A percentile compares a stretch with the other conserved stretches of the same genome.
These are phyloP conservation scores for Ceyx erithaca DNA, from an alignment of 2,797 vertebrate species.

Conservation along the genomic window DNA sequence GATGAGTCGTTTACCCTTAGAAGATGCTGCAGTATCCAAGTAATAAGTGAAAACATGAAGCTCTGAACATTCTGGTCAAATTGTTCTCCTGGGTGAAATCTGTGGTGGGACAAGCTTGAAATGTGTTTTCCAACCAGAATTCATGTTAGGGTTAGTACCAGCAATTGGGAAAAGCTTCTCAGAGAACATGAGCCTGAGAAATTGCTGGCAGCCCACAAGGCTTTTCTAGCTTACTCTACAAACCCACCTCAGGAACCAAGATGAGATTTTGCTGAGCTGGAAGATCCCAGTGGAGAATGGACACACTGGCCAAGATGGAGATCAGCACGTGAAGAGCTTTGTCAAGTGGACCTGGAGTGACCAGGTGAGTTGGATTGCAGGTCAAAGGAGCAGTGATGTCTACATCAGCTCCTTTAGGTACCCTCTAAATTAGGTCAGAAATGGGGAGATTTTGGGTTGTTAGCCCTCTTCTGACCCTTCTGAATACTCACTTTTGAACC, in stretches of 20 bases:
- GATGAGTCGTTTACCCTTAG: background rate
- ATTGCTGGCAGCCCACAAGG: background rate
- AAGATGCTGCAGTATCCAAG: background rate
- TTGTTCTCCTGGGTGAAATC: background rate
- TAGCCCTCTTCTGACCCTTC: background rate
- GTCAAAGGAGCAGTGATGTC: background rate
- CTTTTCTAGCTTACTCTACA: conserved; percentile 1
- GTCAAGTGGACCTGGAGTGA: background rate
- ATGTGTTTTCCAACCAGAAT: background rate
- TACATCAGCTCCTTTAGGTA: background rate
- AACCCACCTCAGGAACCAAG: background rate
- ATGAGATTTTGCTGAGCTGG: background rate
- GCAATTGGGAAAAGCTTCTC: conserved; percentile 4
- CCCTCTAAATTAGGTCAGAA: background rate
- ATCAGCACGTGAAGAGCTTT: background rate
- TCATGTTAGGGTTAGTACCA: background rate
- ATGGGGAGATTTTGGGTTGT: background rate
- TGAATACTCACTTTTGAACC: background rate
- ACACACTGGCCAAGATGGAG: background rate
- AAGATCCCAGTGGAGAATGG: background rate
- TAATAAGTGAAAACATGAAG: background rate
- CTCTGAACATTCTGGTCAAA: conserved; percentile 2
- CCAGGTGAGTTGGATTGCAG: background rate
- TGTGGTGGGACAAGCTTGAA: background rate
- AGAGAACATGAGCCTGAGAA: background rate